Percentiles rank a stretch among this genome's conserved stretches.
Conservation (phyloP, 2,113 vertebrate genomes). For the Trichomycterus rosablanca region DNA sequence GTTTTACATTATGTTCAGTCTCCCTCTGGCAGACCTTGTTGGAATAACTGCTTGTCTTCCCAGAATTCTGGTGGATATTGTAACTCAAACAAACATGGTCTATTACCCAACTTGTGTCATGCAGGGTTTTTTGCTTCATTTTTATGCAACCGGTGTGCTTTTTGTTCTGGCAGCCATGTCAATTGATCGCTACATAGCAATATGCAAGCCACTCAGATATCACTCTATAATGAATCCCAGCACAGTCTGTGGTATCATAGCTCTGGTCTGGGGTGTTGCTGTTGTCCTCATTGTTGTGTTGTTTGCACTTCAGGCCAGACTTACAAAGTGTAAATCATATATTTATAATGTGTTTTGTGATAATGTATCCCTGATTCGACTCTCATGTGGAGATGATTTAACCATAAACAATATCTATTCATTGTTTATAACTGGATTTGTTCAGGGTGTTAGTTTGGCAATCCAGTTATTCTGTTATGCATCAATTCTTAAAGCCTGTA, state of each 20-base stretch:
- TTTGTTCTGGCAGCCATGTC: conserved; percentile 70
- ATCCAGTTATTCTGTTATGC: conserved; percentile 39
- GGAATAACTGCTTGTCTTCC: conserved; percentile 65
- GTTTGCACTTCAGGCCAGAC: conserved; percentile 33
- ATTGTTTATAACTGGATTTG: conserved; percentile 29
- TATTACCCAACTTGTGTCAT: conserved; percentile 62
- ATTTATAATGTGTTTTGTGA: conserved; percentile 41
- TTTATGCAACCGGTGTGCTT: conserved; percentile 62
- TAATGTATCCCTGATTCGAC: conserved; percentile 33
- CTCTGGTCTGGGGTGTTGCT: conserved; percentile 11
- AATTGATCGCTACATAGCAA: conserved; percentile 68
- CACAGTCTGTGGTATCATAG: conserved; percentile 43
- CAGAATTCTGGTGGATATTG: conserved; percentile 62
- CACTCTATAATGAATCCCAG: conserved; percentile 27
- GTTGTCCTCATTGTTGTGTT: conserved; percentile 23
- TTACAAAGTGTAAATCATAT: conserved; percentile 28
- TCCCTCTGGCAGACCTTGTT: conserved; percentile 31
- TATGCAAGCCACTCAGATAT: conserved; percentile 43
- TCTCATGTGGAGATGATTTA: conserved; percentile 38
- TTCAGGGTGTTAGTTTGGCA: conserved; percentile 17
- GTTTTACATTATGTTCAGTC: conserved; percentile 32
- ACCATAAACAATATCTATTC: conserved; percentile 44
- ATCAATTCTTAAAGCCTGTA: conserved; percentile 35
- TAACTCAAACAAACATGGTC: conserved; percentile 51
- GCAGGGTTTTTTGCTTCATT: conserved; percentile 65